Conservation (phyloP, 1,140 invertebrate species). For the Cyclina sinensis region DNA sequence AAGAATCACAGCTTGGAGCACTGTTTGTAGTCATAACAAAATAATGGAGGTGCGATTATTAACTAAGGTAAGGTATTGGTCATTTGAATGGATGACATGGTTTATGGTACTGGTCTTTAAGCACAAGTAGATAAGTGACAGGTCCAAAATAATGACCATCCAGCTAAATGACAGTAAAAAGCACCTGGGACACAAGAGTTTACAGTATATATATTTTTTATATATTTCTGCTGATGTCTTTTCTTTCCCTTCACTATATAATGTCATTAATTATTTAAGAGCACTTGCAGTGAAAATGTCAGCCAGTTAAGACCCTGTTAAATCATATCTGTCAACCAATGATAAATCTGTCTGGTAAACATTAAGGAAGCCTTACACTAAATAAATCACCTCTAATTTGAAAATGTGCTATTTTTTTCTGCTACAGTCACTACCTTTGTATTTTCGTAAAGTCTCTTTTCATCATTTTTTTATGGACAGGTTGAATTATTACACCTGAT, state of each 20-base stretch:
- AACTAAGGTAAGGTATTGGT: no score
- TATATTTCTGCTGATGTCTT: neutral
- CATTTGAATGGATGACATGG: no score
- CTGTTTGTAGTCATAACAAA: no score
- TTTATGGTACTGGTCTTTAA: no score
- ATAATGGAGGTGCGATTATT: no score
- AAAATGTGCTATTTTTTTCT: neutral
- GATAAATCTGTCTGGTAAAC: slow-evolving; percentile 10
- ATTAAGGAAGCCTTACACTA: slow-evolving; percentile 3
- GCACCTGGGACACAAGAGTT: no score
- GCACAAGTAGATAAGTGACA: no score
- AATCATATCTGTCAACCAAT: slow-evolving; percentile 14
- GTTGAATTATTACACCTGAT: neutral
- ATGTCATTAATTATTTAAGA: slow-evolving; percentile 8
- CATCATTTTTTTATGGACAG: slow-evolving; percentile 31
- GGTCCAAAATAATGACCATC: no score
- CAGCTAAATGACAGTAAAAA: no score
- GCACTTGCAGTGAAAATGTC: slow-evolving; percentile 19
- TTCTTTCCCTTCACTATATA: neutral
- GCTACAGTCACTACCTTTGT: slow-evolving; percentile 19
- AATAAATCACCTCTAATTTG: slow-evolving; percentile 38
- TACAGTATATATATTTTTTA: no score
- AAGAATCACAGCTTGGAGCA: no score
- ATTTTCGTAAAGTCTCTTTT: slow-evolving; percentile 12
- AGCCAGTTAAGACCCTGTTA: neutral